phyloP scores from a whole-genome alignment of 2,797 vertebrate genomes.

The Oreortyx pictus region DNA sequence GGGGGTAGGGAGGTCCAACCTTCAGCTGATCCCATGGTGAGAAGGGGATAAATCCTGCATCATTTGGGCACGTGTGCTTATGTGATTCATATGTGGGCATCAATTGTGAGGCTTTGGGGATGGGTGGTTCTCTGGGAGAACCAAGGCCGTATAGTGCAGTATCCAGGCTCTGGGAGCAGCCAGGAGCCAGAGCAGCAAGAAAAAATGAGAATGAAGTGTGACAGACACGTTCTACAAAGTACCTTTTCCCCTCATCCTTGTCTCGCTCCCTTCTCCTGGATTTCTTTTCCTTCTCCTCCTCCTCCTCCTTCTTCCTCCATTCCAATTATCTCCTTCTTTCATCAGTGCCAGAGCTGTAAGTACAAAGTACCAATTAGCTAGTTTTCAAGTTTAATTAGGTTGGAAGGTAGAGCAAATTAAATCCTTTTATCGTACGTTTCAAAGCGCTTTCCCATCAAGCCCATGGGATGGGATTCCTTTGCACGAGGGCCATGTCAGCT shows the following conservation, averaged over 20 bases:
- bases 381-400: constrained; percentile 82
- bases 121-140: neutral
- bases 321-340: constrained; percentile 75
- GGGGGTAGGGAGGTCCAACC: neutral
- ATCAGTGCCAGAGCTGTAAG: constrained; percentile 68
- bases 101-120: neutral
- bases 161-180: neutral
- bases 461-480: constrained; percentile 37
- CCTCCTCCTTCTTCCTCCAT: constrained; percentile 30
- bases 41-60: neutral
- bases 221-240: constrained; percentile 11
- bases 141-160: neutral
- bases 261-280: neutral
- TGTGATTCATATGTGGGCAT: neutral
- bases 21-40: neutral
- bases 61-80: neutral
- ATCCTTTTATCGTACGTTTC: constrained; percentile 77
- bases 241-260: constrained; percentile 8
- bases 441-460: constrained; percentile 63
- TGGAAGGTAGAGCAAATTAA: constrained; percentile 80
- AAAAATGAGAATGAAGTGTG: constrained; percentile 1
- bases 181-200: neutral
- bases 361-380: constrained; percentile 79
- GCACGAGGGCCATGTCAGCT: neutral
- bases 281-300: constrained; percentile 12